Evolutionary conservation across 2,797 vertebrate genomes (phyloP), one percentile per base, ranked within the genome.

Genomic region (Microctenopoma stevenorrisi): DNA sequence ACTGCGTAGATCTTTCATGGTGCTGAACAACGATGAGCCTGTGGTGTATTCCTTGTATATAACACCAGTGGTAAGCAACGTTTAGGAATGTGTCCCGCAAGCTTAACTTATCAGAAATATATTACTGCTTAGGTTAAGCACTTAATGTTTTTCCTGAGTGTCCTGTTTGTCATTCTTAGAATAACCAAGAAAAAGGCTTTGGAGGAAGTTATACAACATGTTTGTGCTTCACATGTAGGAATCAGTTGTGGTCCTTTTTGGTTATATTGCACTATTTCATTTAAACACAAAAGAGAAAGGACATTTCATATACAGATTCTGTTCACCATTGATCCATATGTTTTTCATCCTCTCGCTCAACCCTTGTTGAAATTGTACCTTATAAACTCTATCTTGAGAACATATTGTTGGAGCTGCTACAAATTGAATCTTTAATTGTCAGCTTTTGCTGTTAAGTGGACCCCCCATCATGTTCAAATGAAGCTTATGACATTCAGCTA

Each of bases 401-500:
- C 16, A 53, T 38, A 28, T 14, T 67, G 46, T 47, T 71, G 46
- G 55, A 66, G 13, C 46, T 26, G 57, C 33, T 79, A 50, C 63
- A 64, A 70, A 50, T 64, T 55, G 46, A 68, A 69, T 81, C 75
- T 76, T 86, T 81, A 85, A 90, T 90, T 77, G 82, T 86, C 79
- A 81, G 64, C 69, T 86, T 72, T 82, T 85, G 78, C 78, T 86
- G 77, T 76, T 43, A 78, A 87, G 81, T 64, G 64, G 26, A 64
- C 64, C 66, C 75, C 64, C 60, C 64, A 22, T 46, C 67, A 70
- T 81, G 82, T 83, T 89, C 76, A 84, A 86, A 85, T 87, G 70
- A 87, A 88, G 83, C 79, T 82, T 73, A 57, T 92, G 91, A 92
- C 90, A 93, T 93, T 92, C 85, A 89, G 80, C 87, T 84, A 89